These are phyloP conservation scores for Cercopithecus mona DNA, from an alignment of 2,113 vertebrate species.

Conservation along the genomic window DNA sequence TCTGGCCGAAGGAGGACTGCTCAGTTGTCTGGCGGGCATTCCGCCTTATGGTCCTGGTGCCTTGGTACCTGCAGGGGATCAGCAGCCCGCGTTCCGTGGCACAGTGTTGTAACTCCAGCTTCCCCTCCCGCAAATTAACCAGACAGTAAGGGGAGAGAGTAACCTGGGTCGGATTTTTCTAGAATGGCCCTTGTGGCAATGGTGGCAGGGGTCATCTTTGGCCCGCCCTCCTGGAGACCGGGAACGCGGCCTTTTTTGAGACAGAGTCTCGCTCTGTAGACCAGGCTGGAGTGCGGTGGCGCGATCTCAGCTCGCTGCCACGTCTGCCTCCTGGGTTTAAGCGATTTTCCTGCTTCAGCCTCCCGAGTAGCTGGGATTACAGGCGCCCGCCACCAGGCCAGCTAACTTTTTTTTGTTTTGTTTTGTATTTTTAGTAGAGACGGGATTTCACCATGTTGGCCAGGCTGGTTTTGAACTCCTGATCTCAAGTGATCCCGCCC, in stretches of 20 bases:
- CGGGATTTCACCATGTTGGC: too few relatives aligned
- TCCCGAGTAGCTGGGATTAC: too few relatives aligned
- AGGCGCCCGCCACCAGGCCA: too few relatives aligned
- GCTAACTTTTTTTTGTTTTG: too few relatives aligned
- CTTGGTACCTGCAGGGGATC: neutral
- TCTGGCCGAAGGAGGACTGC: neutral
- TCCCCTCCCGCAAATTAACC: neutral
- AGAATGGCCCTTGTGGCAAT: neutral
- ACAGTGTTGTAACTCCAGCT: fast-evolving
- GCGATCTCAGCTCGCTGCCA: too few relatives aligned
- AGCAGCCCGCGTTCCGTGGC: neutral
- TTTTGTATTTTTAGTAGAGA: too few relatives aligned
- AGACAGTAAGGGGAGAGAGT: fast-evolving
- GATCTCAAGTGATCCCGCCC: too few relatives aligned
- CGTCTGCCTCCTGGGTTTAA: too few relatives aligned
- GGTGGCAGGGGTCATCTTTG: neutral
- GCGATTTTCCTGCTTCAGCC: too few relatives aligned
- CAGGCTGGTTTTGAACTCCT: too few relatives aligned
- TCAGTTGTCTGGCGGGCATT: neutral
- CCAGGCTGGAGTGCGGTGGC: too few relatives aligned
- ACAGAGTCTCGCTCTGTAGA: too few relatives aligned
- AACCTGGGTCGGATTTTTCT: fast-evolving
- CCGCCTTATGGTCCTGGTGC: neutral
- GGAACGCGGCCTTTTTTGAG: fast-evolving
- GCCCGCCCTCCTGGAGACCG: neutral